phyloP scores from a whole-genome alignment of 2,888 invertebrate species.

The Eulithis testata region DNA sequence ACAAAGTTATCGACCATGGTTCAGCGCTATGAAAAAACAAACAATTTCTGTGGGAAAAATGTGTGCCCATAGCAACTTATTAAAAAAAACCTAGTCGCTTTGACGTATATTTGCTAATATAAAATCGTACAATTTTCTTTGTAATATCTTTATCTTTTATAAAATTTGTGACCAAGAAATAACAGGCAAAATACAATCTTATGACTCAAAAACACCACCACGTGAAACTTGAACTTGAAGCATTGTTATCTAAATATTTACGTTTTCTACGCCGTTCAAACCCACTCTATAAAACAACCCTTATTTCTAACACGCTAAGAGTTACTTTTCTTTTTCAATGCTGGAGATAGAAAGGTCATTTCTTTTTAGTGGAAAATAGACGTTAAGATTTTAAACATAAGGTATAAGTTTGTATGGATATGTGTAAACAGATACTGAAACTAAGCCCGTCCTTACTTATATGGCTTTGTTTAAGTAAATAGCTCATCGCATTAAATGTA shows the following conservation, averaged over 20 bases:
- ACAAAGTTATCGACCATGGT: too few relatives aligned
- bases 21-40: too few relatives aligned
- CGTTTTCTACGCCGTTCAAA: neutral
- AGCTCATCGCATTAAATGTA: conserved; percentile 68
- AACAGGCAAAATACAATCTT: neutral
- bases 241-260: conserved; percentile 9
- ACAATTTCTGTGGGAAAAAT: too few relatives aligned
- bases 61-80: too few relatives aligned
- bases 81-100: too few relatives aligned
- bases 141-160: too few relatives aligned
- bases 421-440: conserved; percentile 43
- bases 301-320: neutral
- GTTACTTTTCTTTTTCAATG: neutral
- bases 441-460: conserved; percentile 53
- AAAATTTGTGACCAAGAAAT: neutral
- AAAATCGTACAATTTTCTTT: too few relatives aligned
- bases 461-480: conserved; percentile 40
- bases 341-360: conserved; percentile 7
- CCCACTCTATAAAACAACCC: neutral
- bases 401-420: conserved; percentile 11
- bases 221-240: conserved; percentile 17
- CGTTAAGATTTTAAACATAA: neutral
- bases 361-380: neutral
- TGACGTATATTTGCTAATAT: too few relatives aligned
- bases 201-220: neutral